Evolutionary conservation across 2,888 invertebrate genomes (phyloP), one percentile per base, ranked within the genome.

Genomic region (Luffia ferchaultella): DNA sequence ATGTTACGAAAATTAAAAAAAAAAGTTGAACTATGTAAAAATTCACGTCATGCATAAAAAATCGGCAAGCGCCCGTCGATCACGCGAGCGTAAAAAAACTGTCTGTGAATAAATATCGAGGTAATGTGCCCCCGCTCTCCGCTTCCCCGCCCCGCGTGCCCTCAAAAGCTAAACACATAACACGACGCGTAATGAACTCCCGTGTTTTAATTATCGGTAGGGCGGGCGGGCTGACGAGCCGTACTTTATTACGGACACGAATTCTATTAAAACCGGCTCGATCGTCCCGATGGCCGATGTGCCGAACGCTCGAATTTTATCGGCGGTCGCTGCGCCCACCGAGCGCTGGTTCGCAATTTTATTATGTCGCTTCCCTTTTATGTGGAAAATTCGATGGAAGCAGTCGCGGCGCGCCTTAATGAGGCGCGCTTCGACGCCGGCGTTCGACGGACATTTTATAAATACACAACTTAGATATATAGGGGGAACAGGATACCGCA

Each of bases 121-220:
- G n/a, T n/a, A n/a, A n/a, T n/a, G n/a, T n/a, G n/a, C n/a, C n/a
- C n/a, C n/a, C n/a, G n/a, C n/a, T n/a, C n/a, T n/a, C n/a, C n/a
- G n/a, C n/a, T n/a, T n/a, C n/a, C n/a, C n/a, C n/a, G n/a, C n/a
- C n/a, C n/a, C n/a, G n/a, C n/a, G n/a, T n/a, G n/a, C n/a, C n/a
- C n/a, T n/a, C n/a, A n/a, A n/a, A n/a, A n/a, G n/a, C 30, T 30
- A 12, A 12, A 12, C 30, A 12, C 12, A 30, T 43, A 43, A 43
- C 49, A 49, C 44, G 49, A 18, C 19, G 42, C 20, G 40, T 49
- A 49, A 49, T 43, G 42, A 49, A 49, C 18, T 49, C 16, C 40
- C 40, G 49, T 49, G 49, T 49, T 49, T 49, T 49, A 49, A 49
- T 49, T 42, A 49, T 40, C 48, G 48, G 18, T n/a, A n/a, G n/a